Evolutionary conservation across 2,888 invertebrate species (phyloP).

Genomic region (Hypena proboscidalis): DNA sequence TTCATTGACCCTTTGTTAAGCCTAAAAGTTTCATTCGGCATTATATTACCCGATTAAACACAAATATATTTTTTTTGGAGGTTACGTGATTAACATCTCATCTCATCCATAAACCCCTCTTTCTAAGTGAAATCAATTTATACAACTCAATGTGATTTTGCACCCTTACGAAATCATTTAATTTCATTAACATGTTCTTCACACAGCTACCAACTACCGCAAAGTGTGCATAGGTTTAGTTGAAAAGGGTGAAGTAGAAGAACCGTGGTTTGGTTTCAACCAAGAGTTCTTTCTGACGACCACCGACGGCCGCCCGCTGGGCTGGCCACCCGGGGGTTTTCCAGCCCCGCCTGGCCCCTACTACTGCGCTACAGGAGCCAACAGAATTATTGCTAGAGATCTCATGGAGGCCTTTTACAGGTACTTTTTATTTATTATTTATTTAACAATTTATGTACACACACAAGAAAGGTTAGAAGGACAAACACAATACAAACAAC

Average conservation of each 20-base stretch:
- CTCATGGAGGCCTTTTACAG: conserved; percentile 91
- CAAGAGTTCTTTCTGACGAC: conserved; percentile 84
- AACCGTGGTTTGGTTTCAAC: conserved; percentile 91
- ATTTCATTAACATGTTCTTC: conserved; percentile 3
- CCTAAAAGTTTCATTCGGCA: too few relatives aligned
- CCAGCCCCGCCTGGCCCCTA: conserved; percentile 91
- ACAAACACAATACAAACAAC: too few relatives aligned
- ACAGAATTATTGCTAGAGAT: conserved; percentile 91
- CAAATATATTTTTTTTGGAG: too few relatives aligned
- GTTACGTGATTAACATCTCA: too few relatives aligned
- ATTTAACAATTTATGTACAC: not conserved
- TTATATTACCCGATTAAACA: too few relatives aligned
- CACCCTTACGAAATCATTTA: not conserved
- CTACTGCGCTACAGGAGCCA: conserved; percentile 93
- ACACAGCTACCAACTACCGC: conserved; percentile 65
- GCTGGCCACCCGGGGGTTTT: conserved; percentile 90
- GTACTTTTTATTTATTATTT: conserved; percentile 37
- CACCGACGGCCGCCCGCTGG: conserved; percentile 86
- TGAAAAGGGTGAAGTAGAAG: conserved; percentile 84
- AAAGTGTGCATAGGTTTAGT: conserved; percentile 80
- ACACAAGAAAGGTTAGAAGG: too few relatives aligned
- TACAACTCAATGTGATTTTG: too few relatives aligned
- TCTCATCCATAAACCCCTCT: too few relatives aligned
- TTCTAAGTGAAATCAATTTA: too few relatives aligned
- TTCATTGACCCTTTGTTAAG: too few relatives aligned